phyloP scores from a whole-genome alignment of 2,888 invertebrate genomes.

The Caenorhabditis doughertyi region DNA sequence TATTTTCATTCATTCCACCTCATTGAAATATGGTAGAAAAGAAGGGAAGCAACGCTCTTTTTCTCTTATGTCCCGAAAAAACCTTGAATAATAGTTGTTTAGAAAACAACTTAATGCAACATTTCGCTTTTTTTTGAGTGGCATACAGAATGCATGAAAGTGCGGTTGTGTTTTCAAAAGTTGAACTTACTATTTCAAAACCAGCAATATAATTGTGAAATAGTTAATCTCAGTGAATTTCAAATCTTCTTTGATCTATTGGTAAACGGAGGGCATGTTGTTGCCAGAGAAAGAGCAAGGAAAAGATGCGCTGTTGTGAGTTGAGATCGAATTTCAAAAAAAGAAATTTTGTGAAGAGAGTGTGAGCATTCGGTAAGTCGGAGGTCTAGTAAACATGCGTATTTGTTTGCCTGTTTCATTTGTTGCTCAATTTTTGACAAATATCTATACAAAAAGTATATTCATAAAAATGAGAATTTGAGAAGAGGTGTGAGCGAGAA shows the following conservation, averaged over 20 bases:
- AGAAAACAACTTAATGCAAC: constrained; percentile 32
- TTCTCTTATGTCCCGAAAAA: constrained; percentile 33
- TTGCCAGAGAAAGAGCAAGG: constrained; percentile 42
- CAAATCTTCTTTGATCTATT: constrained; percentile 42
- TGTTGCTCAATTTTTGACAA: constrained; percentile 45
- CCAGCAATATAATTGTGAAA: background rate
- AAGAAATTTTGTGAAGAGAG: constrained; percentile 47
- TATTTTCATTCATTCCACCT: constrained; percentile 62
- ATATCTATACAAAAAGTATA: constrained; percentile 35
- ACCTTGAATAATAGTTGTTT: constrained; percentile 42
- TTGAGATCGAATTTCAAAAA: constrained; percentile 54
- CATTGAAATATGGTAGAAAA: constrained; percentile 50
- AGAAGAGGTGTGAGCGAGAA: background rate
- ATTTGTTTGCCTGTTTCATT: constrained; percentile 58
- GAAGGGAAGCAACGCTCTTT: constrained; percentile 21
- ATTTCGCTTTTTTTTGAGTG: constrained; percentile 24
- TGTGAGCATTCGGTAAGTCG: constrained; percentile 44
- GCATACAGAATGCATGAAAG: background rate
- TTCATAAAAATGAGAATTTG: constrained; percentile 16
- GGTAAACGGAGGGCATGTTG: constrained; percentile 24
- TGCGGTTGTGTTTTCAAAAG: background rate
- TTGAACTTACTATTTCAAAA: constrained; percentile 23
- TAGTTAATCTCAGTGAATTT: constrained; percentile 18
- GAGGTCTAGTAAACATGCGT: constrained; percentile 54
- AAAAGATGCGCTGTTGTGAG: constrained; percentile 60